A percentile compares a stretch with the other conserved stretches of the same genome.
Evolutionary conservation across 2,888 invertebrate genomes (phyloP).

Genomic region (Perizoma flavofasciatum): DNA sequence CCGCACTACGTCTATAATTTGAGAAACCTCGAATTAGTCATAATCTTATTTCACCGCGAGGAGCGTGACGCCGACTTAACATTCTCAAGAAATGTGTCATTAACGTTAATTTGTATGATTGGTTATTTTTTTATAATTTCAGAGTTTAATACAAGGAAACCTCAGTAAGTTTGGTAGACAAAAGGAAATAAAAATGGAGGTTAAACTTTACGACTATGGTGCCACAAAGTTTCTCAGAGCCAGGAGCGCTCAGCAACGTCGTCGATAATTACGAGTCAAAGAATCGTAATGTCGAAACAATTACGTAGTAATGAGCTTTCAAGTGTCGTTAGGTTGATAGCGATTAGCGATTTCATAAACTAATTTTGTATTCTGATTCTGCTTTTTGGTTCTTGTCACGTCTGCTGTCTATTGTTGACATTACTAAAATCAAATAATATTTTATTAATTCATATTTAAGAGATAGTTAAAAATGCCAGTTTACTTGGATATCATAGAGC

Average conservation of each 20-base stretch:
- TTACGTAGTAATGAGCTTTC: constrained; percentile 54
- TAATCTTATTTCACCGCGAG: constrained; percentile 73
- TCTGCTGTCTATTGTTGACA: too few relatives aligned
- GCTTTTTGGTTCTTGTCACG: not conserved
- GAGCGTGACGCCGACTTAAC: constrained; percentile 77
- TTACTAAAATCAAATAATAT: too few relatives aligned
- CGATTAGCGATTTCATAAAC: constrained; percentile 11
- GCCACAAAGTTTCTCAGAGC: constrained; percentile 52
- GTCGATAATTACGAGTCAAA: constrained; percentile 61
- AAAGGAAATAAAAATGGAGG: constrained; percentile 47
- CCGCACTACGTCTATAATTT: constrained; percentile 79
- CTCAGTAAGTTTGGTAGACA: constrained; percentile 39
- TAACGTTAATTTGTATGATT: constrained; percentile 78
- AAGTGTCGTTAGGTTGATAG: constrained; percentile 26
- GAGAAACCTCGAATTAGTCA: constrained; percentile 81
- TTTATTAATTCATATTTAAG: too few relatives aligned
- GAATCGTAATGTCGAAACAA: constrained; percentile 66
- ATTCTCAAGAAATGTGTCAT: constrained; percentile 77
- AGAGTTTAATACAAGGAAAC: constrained; percentile 48
- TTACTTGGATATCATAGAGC: too few relatives aligned
- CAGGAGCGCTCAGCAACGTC: constrained; percentile 52
- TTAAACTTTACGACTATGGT: constrained; percentile 48
- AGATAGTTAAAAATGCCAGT: too few relatives aligned
- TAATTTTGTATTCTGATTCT: not conserved
- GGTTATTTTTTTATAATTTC: constrained; percentile 60